Evolutionary conservation across 2,113 vertebrate genomes (phyloP).

Genomic region (Macaca fascicularis): DNA sequence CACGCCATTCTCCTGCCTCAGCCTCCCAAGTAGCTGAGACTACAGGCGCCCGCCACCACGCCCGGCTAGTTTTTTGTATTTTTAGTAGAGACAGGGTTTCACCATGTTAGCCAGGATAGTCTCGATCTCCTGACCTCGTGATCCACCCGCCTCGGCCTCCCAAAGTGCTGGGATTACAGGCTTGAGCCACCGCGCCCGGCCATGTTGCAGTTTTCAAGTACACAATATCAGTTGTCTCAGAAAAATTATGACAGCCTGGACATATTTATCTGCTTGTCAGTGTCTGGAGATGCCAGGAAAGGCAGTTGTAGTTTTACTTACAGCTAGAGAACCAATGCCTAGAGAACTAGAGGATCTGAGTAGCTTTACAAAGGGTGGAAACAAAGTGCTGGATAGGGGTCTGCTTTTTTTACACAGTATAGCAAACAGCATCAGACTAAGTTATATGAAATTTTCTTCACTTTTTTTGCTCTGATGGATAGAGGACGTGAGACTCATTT

Average conservation of each 20-base stretch:
- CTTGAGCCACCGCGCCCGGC: too few species aligned
- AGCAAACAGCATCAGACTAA: not conserved
- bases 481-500: not conserved
- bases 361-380: not conserved
- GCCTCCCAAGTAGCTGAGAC: too few species aligned
- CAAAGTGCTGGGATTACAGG: too few species aligned
- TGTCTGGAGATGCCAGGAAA: not conserved
- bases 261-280: not conserved
- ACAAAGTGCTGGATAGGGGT: not conserved
- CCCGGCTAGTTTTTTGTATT: too few species aligned
- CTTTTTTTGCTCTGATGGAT: not conserved
- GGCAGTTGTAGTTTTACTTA: not conserved
- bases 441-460: not conserved
- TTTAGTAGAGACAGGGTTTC: too few species aligned
- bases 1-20: too few species aligned
- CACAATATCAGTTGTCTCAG: not conserved
- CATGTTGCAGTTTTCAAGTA: not conserved
- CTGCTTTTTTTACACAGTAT: not conserved
- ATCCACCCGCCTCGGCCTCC: too few species aligned
- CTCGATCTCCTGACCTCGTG: too few species aligned
- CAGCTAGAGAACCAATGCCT: not conserved
- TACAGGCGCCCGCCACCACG: too few species aligned
- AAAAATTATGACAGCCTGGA: not conserved
- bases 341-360: not conserved
- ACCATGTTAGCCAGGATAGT: too few species aligned